A percentile compares a stretch with the other conserved stretches of the same genome.
Conservation (phyloP, 2,113 vertebrate genomes). For the Bos javanicus region DNA sequence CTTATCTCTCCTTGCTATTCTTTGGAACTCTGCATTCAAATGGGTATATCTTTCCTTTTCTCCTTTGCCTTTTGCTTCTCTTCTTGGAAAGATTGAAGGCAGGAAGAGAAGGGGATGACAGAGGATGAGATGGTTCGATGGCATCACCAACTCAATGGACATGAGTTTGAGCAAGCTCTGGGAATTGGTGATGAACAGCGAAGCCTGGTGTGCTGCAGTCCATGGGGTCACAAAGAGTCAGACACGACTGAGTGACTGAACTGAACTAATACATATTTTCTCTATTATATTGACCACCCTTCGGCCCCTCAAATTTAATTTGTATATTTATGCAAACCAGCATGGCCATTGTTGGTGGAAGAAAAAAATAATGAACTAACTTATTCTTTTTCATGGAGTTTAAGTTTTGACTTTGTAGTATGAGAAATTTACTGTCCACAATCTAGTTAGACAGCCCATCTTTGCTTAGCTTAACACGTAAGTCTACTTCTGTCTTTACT, state of each 20-base stretch:
- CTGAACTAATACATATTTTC: not conserved
- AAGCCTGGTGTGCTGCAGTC: not conserved
- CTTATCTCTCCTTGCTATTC: not conserved
- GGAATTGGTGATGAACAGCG: not conserved
- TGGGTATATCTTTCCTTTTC: not conserved
- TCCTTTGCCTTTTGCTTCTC: not conserved
- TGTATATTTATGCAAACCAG: not conserved
- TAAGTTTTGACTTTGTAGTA: not conserved
- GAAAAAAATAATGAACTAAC: not conserved
- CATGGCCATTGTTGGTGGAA: not conserved
- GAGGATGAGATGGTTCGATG: not conserved
- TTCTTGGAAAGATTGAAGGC: not conserved
- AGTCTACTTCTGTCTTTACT: not conserved
- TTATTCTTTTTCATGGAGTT: not conserved
- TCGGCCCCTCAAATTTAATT: not conserved
- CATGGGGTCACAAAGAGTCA: not conserved
- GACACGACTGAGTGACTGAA: not conserved
- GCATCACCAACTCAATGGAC: not conserved
- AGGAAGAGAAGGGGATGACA: not conserved
- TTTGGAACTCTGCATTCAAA: not conserved
- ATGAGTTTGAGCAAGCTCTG: not conserved
- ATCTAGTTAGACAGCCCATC: not conserved
- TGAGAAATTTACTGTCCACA: not conserved
- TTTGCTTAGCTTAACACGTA: not conserved
- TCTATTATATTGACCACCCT: not conserved